Conservation (phyloP, 1,140 invertebrate genomes). For the Sweltsa coloradensis region DNA sequence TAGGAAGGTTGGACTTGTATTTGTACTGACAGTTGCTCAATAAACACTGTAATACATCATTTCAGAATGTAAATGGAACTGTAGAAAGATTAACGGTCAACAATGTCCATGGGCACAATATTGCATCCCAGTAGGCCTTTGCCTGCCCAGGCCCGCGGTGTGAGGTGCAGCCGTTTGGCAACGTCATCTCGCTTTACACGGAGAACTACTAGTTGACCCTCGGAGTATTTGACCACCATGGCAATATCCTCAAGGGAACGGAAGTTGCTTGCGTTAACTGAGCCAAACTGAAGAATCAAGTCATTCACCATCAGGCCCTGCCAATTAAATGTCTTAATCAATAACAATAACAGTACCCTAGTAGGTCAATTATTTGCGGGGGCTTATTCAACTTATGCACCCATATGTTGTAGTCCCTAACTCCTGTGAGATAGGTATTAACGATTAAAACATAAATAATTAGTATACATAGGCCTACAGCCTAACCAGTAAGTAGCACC, state of each 20-base stretch:
- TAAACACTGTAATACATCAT: too few relatives aligned
- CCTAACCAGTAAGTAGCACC: too few relatives aligned
- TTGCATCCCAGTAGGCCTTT: conserved; percentile 67
- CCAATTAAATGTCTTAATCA: conserved; percentile 24
- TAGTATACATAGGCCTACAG: too few relatives aligned
- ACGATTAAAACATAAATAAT: too few relatives aligned
- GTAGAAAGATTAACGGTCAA: conserved; percentile 31
- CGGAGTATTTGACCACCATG: conserved; percentile 56
- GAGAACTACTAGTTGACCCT: conserved; percentile 44
- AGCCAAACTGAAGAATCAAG: conserved; percentile 71
- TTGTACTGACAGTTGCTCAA: too few relatives aligned
- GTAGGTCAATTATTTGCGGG: too few relatives aligned
- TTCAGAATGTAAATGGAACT: too few relatives aligned
- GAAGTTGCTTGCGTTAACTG: conserved; percentile 62
- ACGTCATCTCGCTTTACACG: conserved; percentile 40
- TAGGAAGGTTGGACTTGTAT: too few relatives aligned
- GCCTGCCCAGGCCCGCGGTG: conserved; percentile 58
- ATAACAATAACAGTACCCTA: too few relatives aligned
- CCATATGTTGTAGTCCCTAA: too few relatives aligned
- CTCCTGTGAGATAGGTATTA: too few relatives aligned
- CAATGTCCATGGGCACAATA: conserved; percentile 38
- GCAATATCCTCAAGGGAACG: conserved; percentile 45
- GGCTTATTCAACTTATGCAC: too few relatives aligned
- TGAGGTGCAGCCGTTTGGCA: conserved; percentile 39
- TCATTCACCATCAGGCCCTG: conserved; percentile 69